Evolutionary conservation across 2,797 vertebrate genomes (phyloP), one percentile per base, ranked within the genome.

Genomic region (Cetoscarus ocellatus): DNA sequence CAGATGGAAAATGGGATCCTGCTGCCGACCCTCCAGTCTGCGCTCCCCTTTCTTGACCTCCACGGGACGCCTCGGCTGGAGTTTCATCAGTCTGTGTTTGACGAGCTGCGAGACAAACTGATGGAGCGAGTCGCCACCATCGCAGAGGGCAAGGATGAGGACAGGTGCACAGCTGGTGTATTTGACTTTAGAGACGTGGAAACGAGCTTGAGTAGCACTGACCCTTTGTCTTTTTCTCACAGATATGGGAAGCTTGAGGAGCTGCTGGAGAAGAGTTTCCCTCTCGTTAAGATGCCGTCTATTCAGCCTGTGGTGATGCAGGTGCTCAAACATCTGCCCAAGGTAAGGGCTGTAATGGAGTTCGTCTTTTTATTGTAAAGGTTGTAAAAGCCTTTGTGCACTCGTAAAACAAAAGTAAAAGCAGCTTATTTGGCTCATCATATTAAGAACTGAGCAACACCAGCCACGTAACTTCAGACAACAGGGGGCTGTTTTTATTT

Each of bases 241-340:
- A 99, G 98, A 61, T 99, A 98, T 62, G 95, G 93, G 58, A 99
- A 99, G 65, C 92, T 99, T 51, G 97, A 99, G 68, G 98, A 99
- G 64, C 94, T 99, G 6, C 83, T 99, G 61, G 98, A 99, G 87
- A 99, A 99, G 89, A 99, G 97, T 82, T 99, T 99, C 69, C 96
- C 97, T 0, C 79, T 99, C n/a, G 98, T 99, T 62, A 98, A 98
- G 88, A 98, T 99, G 96, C 96, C 96, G 0, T 98, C 98, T 0
- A 95, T 99, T 75, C 98, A 99, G 90, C 98, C 98, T 0, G 97
- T 99, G 58, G 98, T 99, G 18, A 99, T 99, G 98, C 97, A 97
- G 55, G 98, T 99, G 82, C 95, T 99, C 92, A 99, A 99, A 64
- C 97, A 99, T 82, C 83, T 99, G 35, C 98, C 97, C 19, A 99